phyloP scores from a whole-genome alignment of 2,888 invertebrate genomes.

The Villa cingulata region DNA sequence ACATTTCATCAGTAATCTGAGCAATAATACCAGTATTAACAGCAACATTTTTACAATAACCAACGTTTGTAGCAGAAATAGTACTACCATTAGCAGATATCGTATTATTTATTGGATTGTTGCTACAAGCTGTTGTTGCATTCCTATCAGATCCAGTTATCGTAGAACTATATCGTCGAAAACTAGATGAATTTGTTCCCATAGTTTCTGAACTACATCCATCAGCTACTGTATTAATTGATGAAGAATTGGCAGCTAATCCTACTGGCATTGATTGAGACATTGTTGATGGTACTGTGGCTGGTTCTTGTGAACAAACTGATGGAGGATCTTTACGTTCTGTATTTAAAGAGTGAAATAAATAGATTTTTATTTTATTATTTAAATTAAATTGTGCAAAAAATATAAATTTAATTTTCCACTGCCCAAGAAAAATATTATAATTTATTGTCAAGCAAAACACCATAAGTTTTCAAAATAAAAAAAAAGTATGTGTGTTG shows the following conservation, averaged over 20 bases:
- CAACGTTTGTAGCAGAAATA: not conserved
- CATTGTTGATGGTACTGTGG: not conserved
- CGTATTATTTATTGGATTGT: not conserved
- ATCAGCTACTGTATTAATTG: not conserved
- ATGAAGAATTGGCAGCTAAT: not conserved
- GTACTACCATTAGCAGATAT: not conserved
- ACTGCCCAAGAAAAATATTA: no score
- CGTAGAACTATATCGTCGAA: not conserved
- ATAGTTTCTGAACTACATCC: not conserved
- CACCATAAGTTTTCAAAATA: no score
- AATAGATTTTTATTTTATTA: no score
- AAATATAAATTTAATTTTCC: no score
- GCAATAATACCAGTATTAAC: conserved; percentile 10
- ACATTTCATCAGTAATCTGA: conserved; percentile 8
- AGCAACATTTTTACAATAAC: conserved; percentile 2
- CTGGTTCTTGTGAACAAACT: not conserved
- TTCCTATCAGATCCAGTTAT: not conserved
- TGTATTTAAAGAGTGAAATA: no score
- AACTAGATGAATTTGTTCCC: not conserved
- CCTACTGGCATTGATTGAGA: not conserved
- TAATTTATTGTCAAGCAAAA: no score
- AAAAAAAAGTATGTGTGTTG: no score
- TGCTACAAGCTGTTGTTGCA: not conserved
- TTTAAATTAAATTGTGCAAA: no score
- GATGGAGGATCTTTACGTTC: conserved; percentile 12